Evolutionary conservation across 2,888 invertebrate species (phyloP), one percentile per base, ranked within the genome.

Genomic region (Latrodectus hesperus): DNA sequence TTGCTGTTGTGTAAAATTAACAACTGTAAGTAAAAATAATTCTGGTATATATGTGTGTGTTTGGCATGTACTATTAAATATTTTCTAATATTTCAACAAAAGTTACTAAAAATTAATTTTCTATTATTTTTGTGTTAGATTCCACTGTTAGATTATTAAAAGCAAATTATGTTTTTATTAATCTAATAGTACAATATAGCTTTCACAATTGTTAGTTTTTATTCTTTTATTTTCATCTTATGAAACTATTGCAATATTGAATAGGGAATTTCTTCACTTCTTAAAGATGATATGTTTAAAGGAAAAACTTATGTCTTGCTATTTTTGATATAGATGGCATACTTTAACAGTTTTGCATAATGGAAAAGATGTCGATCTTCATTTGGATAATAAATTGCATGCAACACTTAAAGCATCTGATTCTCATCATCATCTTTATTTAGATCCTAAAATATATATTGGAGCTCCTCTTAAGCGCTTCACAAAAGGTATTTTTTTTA

Each of bases 361-460:
- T 90, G 95, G 95, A 84, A 95, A 95, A 90, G 94, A 93, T 17
- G 94, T 98, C 0, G 94, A 94, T 90, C 94, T 98, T 17, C 95
- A 95, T 89, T 93, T 98, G 67, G 97, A 98, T 92, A 94, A 95
- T 75, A 95, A 95, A 91, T 94, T 93, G 55, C 94, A 95, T 90
- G 90, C 90, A 11, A 88, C 88, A 10, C 94, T 96, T 79, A 95
- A 96, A 91, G 94, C 96, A 72, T 95, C 95, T 0, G 95, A 95
- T 14, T 94, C 94, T 91, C 94, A 94, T 79, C 90, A 91, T 77
- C 94, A 96, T 91, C 94, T 98, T 89, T 96, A 97, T 90, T 96
- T 98, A 90, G 98, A 98, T 93, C 98, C 98, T 60, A 97, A 97
- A 93, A 96, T 98, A 90, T 98, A 97, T 92, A 96, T 98, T 90